Evolutionary conservation across 2,113 vertebrate species (phyloP), one percentile per base, ranked within the genome.

Genomic region (Hippocampus zosterae): DNA sequence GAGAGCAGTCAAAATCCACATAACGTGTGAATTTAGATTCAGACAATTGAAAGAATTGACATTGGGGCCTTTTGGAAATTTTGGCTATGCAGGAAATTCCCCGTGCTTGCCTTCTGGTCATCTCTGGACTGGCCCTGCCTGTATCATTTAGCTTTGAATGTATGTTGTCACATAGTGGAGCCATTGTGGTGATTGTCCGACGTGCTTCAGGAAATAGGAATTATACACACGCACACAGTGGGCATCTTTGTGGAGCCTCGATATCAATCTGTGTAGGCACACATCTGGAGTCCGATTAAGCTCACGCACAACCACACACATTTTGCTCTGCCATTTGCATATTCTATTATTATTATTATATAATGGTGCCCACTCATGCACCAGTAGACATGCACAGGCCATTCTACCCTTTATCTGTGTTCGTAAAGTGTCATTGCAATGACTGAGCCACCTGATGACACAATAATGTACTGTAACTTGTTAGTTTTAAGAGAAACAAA

Each of bases 191-290:
- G 63, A 76, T 71, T 81, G 55, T 83, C 76, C 86, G 80, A 88
- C 81, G 81, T 83, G 85, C 67, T 13, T n/a, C 63, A 68, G 75
- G 79, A 53, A 16, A 18, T 5, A 18, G 16, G 18, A 16, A 50
- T 5, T 4, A 18, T 16, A 18, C 15, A 55, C 52, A 55, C 8
- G 8, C 11, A 27, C 13, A 88, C 84, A 89, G 81, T 85, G 84
- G 75, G 72, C 66, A 72, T 74, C 87, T 91, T 89, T 91, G 88
- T 91, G 72, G 72, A 74, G 76, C 18, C 77, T 80, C 84, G 87
- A 88, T 91, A 91, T 88, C 81, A 89, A 88, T 89, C 87, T 88
- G 80, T 82, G 67, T 73, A 81, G 81, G 82, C 83, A 81, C 78
- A 84, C 76, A 88, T 88, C 72, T 82, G 83, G 85, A 85, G 85